Percentiles rank a stretch among this genome's conserved stretches.
Evolutionary conservation across 2,113 vertebrate species (phyloP).

Genomic region (Willisornis vidua): DNA sequence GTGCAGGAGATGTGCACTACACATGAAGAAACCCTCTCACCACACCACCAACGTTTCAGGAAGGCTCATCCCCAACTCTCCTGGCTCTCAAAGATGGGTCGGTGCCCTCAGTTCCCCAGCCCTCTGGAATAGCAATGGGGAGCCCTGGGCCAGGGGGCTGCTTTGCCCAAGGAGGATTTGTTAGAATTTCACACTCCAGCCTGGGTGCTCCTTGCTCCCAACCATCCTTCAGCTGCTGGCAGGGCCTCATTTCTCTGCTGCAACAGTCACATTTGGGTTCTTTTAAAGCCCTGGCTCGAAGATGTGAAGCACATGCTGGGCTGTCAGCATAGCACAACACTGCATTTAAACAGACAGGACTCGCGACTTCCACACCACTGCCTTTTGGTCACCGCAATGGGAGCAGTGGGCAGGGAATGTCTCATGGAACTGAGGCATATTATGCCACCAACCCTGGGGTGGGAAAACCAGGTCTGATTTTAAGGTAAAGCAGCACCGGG

Average conservation of each 20-base stretch:
- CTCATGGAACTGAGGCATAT: fast-evolving
- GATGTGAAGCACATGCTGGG: not conserved
- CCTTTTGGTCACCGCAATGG: not conserved
- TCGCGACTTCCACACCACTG: fast-evolving
- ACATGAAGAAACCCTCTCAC: fast-evolving
- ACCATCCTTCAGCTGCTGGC: fast-evolving
- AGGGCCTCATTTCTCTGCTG: not conserved
- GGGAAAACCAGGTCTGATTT: not conserved
- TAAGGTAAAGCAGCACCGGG: not conserved
- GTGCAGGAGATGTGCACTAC: fast-evolving
- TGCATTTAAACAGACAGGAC: fast-evolving
- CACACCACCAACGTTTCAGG: fast-evolving
- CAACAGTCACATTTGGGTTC: not conserved
- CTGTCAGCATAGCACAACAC: fast-evolving
- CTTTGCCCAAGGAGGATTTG: not conserved
- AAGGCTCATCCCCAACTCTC: fast-evolving
- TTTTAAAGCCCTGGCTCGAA: not conserved
- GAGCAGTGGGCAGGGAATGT: not conserved
- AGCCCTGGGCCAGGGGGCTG: fast-evolving
- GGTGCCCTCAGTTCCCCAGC: fast-evolving
- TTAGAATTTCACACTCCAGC: fast-evolving
- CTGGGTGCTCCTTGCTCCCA: fast-evolving
- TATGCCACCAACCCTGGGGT: not conserved
- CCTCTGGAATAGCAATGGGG: not conserved
- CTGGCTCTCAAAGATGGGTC: not conserved